Evolutionary conservation across 2,797 vertebrate species (phyloP), one percentile per base, ranked within the genome.

Genomic region (Cygnus olor): DNA sequence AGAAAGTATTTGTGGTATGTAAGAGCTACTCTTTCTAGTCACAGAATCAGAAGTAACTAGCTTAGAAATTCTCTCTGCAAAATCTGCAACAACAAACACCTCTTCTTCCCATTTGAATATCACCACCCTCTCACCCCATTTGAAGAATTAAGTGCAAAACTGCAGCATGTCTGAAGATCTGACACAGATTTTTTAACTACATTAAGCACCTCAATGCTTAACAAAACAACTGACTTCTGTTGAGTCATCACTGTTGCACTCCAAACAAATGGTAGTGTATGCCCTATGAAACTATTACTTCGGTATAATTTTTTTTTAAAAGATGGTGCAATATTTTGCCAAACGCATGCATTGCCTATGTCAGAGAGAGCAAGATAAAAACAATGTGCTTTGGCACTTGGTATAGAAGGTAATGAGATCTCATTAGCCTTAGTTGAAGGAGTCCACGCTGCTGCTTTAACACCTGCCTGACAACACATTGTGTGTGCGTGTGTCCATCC

Each of bases 71-170:
- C 28, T 32, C 10, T 28, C 51, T 77, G 32, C 36, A 93, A 83
- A 65, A 61, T 21, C 4, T 53, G 7, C 61, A 66, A n/a, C 20
- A 24, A 81, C 38, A 76, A 95, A 74, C 25, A 53, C 4, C 10
- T 51, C 44, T 51, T 69, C 45, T 42, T 36, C 27, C 58, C 42
- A 32, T 68, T 60, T 49, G 18, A 61, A 68, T 9, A 47, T 6
- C 34, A 85, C 16, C 14, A 60, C 12, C 10, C 56, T 65, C 5
- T 3, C 0, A 0, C 2, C 2, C 14, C 21, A 8, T 24, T 7
- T 38, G 63, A 58, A 85, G 83, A 77, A 72, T n/a, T 4, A 85
- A 77, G 32, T 3, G 10, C 36, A 24, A 17, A 86, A 83, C 5
- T 7, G 10, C 24, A 72, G 11, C 4, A 38, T 24, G 40, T 21